A percentile compares a stretch with the other conserved stretches of the same genome.
Evolutionary conservation across 2,797 vertebrate genomes (phyloP).

Genomic region (Melanotaenia boesemani): DNA sequence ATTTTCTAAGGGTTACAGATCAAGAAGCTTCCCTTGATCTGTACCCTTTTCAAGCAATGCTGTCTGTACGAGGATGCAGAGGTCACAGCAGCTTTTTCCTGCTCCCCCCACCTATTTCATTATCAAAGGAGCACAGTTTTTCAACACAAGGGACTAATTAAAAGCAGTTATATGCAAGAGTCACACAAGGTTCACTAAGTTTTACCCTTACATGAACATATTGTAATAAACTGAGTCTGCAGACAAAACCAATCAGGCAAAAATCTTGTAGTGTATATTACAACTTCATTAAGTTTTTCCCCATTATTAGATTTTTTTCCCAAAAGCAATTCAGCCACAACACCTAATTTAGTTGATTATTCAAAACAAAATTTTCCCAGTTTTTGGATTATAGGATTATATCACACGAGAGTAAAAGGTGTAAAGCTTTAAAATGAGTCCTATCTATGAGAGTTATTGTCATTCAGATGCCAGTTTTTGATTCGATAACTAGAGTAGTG

Average conservation of each 20-base stretch:
- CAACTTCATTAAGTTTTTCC: background rate
- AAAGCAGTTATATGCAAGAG: slow-evolving; percentile 15
- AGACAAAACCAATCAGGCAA: background rate
- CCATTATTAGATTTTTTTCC: background rate
- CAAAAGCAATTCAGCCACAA: background rate
- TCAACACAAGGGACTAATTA: slow-evolving; percentile 38
- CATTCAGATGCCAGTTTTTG: too few relatives aligned
- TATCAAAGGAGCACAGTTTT: slow-evolving; percentile 16
- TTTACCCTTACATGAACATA: slow-evolving; percentile 12
- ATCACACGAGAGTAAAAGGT: too few relatives aligned
- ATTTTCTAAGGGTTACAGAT: slow-evolving; percentile 20
- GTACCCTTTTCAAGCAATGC: slow-evolving; percentile 7
- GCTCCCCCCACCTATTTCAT: slow-evolving; percentile 5
- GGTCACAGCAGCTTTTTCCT: slow-evolving; percentile 31
- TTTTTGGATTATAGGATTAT: too few relatives aligned
- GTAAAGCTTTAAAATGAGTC: too few relatives aligned
- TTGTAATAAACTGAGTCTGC: background rate
- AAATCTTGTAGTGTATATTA: background rate
- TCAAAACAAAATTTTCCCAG: too few relatives aligned
- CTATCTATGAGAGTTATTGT: too few relatives aligned
- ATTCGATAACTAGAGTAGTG: too few relatives aligned
- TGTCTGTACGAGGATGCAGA: slow-evolving; percentile 23
- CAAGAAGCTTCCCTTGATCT: slow-evolving; percentile 13
- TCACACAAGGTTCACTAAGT: background rate
- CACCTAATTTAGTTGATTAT: background rate